Percentiles rank a stretch among this genome's conserved stretches.
phyloP scores from a whole-genome alignment of 2,113 vertebrate genomes.

The Gorsachius goisagi region DNA sequence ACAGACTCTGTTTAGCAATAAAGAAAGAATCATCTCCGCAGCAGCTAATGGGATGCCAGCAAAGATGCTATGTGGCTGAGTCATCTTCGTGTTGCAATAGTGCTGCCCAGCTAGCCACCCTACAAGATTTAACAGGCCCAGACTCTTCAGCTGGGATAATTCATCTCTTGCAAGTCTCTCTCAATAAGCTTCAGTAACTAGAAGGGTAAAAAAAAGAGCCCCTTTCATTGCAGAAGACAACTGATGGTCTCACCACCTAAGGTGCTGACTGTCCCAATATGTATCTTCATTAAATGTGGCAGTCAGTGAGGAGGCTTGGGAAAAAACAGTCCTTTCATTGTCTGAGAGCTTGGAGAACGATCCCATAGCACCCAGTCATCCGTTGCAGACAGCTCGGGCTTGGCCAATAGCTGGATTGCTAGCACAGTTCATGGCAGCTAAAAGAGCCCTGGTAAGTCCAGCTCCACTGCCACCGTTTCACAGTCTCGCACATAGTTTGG shows the following conservation, averaged over 20 bases:
- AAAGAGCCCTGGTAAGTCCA: neutral
- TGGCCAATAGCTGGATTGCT: neutral
- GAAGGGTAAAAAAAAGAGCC: slow-evolving; percentile 10
- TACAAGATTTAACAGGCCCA: neutral
- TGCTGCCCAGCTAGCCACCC: slow-evolving; percentile 37
- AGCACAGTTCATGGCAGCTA: neutral
- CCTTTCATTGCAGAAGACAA: slow-evolving; percentile 47
- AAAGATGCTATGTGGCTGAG: slow-evolving; percentile 29
- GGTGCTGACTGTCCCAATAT: slow-evolving; percentile 26
- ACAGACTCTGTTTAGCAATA: slow-evolving; percentile 41
- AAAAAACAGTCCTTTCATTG: neutral
- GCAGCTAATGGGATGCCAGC: slow-evolving; percentile 50
- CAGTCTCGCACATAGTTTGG: neutral
- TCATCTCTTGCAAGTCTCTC: slow-evolving; percentile 31
- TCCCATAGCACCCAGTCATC: neutral
- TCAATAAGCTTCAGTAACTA: slow-evolving; percentile 21
- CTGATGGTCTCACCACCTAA: slow-evolving; percentile 50
- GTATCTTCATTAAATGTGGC: slow-evolving; percentile 40
- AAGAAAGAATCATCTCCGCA: slow-evolving; percentile 16
- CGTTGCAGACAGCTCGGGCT: neutral
- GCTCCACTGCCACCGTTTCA: neutral
- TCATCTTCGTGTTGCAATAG: slow-evolving; percentile 29
- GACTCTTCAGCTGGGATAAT: slow-evolving; percentile 35
- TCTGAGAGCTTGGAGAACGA: neutral
- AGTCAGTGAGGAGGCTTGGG: slow-evolving; percentile 5